phyloP scores from a whole-genome alignment of 2,113 vertebrate species.

The Tragelaphus imberbis region DNA sequence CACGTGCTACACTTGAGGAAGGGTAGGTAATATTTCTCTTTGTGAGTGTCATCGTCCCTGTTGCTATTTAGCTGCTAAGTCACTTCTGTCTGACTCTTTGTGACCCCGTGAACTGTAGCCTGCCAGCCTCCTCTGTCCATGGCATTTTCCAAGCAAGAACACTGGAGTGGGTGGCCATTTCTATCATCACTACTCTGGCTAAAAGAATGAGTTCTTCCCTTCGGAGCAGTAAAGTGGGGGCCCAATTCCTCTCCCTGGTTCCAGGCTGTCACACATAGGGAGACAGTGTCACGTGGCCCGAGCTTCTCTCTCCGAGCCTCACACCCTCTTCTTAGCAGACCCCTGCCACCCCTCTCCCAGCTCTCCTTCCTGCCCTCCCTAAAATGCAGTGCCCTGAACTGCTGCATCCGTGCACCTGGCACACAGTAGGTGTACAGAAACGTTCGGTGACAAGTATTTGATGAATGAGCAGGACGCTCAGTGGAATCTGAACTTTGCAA shows the following conservation, averaged over 20 bases:
- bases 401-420: not conserved
- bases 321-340: not conserved
- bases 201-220: not conserved
- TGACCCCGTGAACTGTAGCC: not conserved
- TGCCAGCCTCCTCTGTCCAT: not conserved
- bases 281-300: not conserved
- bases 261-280: not conserved
- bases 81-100: not conserved
- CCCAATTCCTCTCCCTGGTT: not conserved
- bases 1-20: not conserved
- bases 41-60: not conserved
- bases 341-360: not conserved
- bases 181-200: not conserved
- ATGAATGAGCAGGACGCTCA: not conserved
- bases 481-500: not conserved
- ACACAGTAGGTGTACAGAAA: not conserved
- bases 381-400: not conserved
- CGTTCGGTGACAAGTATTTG: not conserved
- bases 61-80: not conserved
- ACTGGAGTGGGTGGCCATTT: not conserved
- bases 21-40: not conserved
- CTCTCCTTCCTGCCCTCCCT: not conserved
- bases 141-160: not conserved
- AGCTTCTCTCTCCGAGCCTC: not conserved
- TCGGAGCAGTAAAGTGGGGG: not conserved